A percentile compares a stretch with the other conserved stretches of the same genome.
Conservation (phyloP, 2,797 vertebrate genomes). For the Clarias pachynema region DNA sequence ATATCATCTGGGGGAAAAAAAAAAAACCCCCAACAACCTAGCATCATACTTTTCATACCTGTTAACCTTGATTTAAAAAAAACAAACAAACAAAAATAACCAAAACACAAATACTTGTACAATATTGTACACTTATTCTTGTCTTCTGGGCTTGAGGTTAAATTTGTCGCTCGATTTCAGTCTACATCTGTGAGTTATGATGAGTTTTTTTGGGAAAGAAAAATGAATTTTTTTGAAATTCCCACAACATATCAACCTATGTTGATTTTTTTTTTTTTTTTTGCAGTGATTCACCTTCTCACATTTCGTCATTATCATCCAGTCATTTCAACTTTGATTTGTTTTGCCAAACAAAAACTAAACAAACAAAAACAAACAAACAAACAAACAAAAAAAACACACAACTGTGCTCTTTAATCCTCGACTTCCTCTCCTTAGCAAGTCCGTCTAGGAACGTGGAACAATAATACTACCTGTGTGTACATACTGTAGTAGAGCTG, state of each 20-base stretch:
- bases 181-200: neutral
- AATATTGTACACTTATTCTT: no score
- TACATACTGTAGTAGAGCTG: conserved; percentile 39
- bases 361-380: no score
- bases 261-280: neutral
- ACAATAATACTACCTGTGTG: conserved; percentile 46
- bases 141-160: neutral
- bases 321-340: neutral
- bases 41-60: neutral
- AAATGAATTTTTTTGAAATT: no score
- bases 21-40: neutral
- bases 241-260: neutral
- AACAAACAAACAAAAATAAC: conserved; percentile 19
- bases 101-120: neutral
- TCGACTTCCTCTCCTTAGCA: neutral
- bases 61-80: conserved; percentile 69
- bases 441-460: neutral
- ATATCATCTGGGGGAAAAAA: no score
- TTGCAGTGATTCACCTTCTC: no score
- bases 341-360: neutral
- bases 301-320: neutral
- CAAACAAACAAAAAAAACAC: no score
- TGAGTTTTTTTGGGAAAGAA: neutral
- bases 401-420: neutral
- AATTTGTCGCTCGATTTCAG: neutral